Evolutionary conservation across 2,888 invertebrate genomes (phyloP), one percentile per base, ranked within the genome.

Genomic region (Cordilura impudica): DNA sequence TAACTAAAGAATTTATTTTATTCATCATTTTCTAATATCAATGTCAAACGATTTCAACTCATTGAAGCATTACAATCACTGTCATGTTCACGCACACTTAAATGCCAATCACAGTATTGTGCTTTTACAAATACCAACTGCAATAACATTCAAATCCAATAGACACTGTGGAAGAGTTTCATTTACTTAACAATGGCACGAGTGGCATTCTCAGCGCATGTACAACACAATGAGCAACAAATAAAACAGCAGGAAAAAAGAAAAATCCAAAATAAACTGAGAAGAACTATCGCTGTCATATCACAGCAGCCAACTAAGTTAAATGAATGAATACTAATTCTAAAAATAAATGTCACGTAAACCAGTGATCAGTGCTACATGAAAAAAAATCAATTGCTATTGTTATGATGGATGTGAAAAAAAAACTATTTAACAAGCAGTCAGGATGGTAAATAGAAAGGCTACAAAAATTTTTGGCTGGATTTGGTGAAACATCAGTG

Each of bases 311-410:
- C 21, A 54, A 19, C 31, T n/a, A 56, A 72, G 43, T 72, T 47
- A 5, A 61, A 76, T 45, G 43, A 60, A 66, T 18, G 35, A 39
- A 39, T 35, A 43, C 18, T 21, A 53, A 31, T 51, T 7, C 18
- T 29, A 8, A 18, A 29, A 47, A 51, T 14, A 43, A 18, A 53
- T 29, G 79, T 77, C 87, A 86, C 86, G 86, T 87, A 86, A 86
- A 85, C 84, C 85, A 87, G 86, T 86, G 87, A 87, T 87, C 87
- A 85, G 86, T 85, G 85, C 83, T 86, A 87, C 87, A 86, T 86
- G 86, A 86, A 86, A 84, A 81, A 86, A 84, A 85, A 84, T 83
- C 84, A 87, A 87, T 86, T 83, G 53, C 31, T 26, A 39, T 51
- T 35, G 56, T 31, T 26, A 63, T 14, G 29, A 6, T 29, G 14